Evolutionary conservation across 2,888 invertebrate genomes (phyloP), one percentile per base, ranked within the genome.

Genomic region (Rhimphoctona megacephalus): DNA sequence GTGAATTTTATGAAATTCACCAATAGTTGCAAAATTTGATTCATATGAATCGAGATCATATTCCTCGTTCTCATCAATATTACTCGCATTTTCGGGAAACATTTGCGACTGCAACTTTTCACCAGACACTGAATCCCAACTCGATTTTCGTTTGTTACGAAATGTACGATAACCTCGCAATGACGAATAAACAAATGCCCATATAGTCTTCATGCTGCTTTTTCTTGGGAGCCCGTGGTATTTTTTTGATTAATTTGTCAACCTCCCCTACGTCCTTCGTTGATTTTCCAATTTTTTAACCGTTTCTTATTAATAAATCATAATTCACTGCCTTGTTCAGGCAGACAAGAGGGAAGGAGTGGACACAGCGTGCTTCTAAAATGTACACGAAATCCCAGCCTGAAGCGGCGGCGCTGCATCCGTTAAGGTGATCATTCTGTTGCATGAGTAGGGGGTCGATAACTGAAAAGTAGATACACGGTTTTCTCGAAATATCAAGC

Each of bases 11-110:
- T 89, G 25, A 36, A 39, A 70, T 30, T 81, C 19, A 85, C 92
- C 91, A 88, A 95, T 94, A 67, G 94, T 93, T 81, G 92, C 93
- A 87, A 95, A 95, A 87, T 95, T 94, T 76, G 94, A 94, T 52
- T 94, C 95, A 8, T 95, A 95, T 85, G 94, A 91, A 85, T 95
- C 95, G 64, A 93, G 7, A 25, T 88, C 78, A 3, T 66, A 11
- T 49, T 89, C 90, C 11, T 94, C 78, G 1, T 94, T 93, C 5
- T 49, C 39, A 46, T 9, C 19, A 33, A 52, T 19, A 57, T 54
- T 11, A 19, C 22, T 30, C 2, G 6, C 61, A 30, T 11, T 19
- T 49, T 74, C 54, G 0, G 54, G 4, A 39, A 74, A 17, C 30
- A 70, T 70, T 46, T 70, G 39, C 0, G 64, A 17, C 25, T 79